phyloP scores from a whole-genome alignment of 2,113 vertebrate genomes.

The Conger conger region DNA sequence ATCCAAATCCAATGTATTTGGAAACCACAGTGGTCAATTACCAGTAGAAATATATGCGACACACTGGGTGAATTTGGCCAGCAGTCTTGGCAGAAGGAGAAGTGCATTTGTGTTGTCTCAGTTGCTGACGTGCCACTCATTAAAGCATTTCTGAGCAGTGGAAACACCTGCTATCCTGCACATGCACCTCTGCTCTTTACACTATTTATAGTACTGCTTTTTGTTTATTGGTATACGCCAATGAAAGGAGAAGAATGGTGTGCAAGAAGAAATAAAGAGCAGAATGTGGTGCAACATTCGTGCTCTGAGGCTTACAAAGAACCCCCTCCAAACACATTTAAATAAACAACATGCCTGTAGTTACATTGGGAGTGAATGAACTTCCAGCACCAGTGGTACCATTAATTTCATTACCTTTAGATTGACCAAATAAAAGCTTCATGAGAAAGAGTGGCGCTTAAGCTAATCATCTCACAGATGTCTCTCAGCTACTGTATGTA shows the following conservation, averaged over 20 bases:
- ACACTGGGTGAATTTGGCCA: background rate
- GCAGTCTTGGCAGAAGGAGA: background rate
- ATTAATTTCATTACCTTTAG: no score
- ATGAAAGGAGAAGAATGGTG: background rate
- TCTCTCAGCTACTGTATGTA: background rate
- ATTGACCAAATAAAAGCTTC: no score
- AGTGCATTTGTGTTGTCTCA: background rate
- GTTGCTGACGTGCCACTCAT: background rate
- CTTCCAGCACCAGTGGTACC: background rate
- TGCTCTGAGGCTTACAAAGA: no score
- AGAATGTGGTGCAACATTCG: background rate
- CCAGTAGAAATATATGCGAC: background rate
- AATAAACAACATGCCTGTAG: background rate
- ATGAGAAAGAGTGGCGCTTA: no score
- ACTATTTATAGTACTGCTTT: background rate
- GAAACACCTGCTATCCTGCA: background rate
- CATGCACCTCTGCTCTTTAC: background rate
- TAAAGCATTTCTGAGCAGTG: background rate
- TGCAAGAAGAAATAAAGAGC: background rate
- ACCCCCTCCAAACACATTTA: background rate
- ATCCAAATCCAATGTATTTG: background rate
- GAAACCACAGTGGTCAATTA: background rate
- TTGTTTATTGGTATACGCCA: background rate
- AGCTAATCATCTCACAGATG: no score
- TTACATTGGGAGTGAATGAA: background rate